Percentiles rank a stretch among this genome's conserved stretches.
These are phyloP conservation scores for Monopis laevigella DNA, from an alignment of 2,888 invertebrate species.

Conservation along the genomic window DNA sequence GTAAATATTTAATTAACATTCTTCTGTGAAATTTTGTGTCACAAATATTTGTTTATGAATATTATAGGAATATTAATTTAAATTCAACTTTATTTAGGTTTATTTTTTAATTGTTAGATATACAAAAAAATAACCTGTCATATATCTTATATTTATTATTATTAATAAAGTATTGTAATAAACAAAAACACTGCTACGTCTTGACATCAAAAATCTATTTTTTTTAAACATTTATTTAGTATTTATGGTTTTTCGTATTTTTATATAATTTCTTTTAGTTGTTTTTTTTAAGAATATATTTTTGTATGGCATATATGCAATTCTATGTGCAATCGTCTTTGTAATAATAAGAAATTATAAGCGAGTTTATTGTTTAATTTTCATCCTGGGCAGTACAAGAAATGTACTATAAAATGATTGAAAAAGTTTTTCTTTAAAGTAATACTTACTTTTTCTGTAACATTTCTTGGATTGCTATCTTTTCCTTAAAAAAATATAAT, in stretches of 20 bases:
- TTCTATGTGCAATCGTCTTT: constrained; percentile 65
- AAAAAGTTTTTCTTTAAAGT: too few relatives aligned
- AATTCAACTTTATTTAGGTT: neutral
- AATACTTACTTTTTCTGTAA: too few relatives aligned
- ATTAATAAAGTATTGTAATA: too few relatives aligned
- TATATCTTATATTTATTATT: constrained; percentile 12
- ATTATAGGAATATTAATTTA: constrained; percentile 15
- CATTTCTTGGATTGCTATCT: too few relatives aligned
- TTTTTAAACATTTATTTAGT: constrained; percentile 3
- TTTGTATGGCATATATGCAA: constrained; percentile 63
- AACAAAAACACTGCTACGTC: constrained; percentile 1
- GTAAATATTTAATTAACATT: neutral
- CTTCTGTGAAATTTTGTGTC: constrained; percentile 8
- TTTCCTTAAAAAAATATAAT: too few relatives aligned
- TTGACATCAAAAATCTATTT: constrained; percentile 6
- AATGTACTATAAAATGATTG: too few relatives aligned
- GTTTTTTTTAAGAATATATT: constrained; percentile 45
- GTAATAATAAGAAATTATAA: constrained; percentile 58
- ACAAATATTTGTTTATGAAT: constrained; percentile 22
- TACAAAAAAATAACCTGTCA: neutral
- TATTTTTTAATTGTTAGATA: constrained; percentile 7
- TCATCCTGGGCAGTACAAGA: too few relatives aligned
- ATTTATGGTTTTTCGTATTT: constrained; percentile 9
- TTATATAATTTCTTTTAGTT: neutral
- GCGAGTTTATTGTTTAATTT: constrained; percentile 28